Evolutionary conservation across 2,113 vertebrate genomes (phyloP), one percentile per base, ranked within the genome.

Genomic region (Turdus rufiventris): DNA sequence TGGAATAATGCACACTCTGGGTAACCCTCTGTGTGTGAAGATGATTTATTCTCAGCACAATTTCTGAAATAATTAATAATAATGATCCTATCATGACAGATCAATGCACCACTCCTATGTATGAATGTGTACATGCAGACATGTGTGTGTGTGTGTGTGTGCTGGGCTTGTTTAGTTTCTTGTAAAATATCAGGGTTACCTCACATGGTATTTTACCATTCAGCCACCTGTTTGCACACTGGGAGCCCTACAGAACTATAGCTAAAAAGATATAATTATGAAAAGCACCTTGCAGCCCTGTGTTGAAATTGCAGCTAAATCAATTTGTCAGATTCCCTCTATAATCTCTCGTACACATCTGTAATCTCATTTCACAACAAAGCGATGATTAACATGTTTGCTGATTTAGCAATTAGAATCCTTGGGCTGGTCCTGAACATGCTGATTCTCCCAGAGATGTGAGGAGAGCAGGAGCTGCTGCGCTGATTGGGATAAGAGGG

Each of bases 401-500:
- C 92, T 51, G 57, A 91, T 91, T 88, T 81, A 66, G 63, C 89
- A 95, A 67, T 85, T 91, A 93, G 71, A 85, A 87, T 74, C 81
- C 92, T 57, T 33, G 47, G 83, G 73, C 86, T 62, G 54, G 81
- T 53, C 61, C 85, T 71, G 72, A 91, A 68, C 89, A 76, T 50
- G 61, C 88, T 68, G 93, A 85, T 72, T 93, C 92, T 79, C 67
- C 70, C 79, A 60, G 87, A 82, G 74, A 38, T 50, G 83, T 63
- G 43, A 90, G 91, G 80, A 94, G 91, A 31, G 48, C 84, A 88
- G 89, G 96, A 97, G 97, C 95, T 91, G 85, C 91, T 76, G 85
- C 87, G 77, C 93, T 97, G 95, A 97, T 96, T 96, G 96, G 93
- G 94, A 97, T 96, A 83, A 96, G 95, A 95, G 94, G 95, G 89